These are phyloP conservation scores for Lagopus leucura DNA, from an alignment of 2,113 vertebrate genomes.

Conservation along the genomic window DNA sequence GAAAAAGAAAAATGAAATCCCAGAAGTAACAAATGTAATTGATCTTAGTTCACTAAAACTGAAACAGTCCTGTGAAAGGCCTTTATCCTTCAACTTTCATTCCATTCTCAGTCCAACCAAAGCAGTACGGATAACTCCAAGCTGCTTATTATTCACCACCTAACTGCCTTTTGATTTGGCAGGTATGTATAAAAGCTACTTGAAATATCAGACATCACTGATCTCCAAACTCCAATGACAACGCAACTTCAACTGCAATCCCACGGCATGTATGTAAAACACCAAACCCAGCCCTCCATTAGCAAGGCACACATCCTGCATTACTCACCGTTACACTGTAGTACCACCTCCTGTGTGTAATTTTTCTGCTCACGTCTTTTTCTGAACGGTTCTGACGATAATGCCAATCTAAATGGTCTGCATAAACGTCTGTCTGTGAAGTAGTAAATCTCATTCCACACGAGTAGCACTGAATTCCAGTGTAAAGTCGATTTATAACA, in stretches of 20 bases:
- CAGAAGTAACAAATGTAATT: background rate
- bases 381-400: slow-evolving; percentile 96
- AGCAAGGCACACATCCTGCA: too few relatives aligned
- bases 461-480: slow-evolving; percentile 97
- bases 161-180: background rate
- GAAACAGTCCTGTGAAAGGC: background rate
- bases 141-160: background rate
- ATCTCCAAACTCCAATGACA: background rate
- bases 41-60: background rate
- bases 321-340: slow-evolving; percentile 90
- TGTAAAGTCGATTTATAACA: slow-evolving; percentile 93
- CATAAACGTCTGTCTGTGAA: slow-evolving; percentile 95
- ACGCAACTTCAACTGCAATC: background rate
- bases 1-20: background rate
- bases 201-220: background rate
- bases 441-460: slow-evolving; percentile 97
- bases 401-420: slow-evolving; percentile 99
- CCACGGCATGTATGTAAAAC: background rate
- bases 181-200: background rate
- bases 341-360: slow-evolving; percentile 97
- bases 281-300: background rate
- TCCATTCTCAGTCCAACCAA: background rate
- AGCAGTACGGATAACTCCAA: background rate
- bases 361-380: slow-evolving; percentile 94
- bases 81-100: background rate